phyloP scores from a whole-genome alignment of 2,888 invertebrate genomes.

The Seira ritae region DNA sequence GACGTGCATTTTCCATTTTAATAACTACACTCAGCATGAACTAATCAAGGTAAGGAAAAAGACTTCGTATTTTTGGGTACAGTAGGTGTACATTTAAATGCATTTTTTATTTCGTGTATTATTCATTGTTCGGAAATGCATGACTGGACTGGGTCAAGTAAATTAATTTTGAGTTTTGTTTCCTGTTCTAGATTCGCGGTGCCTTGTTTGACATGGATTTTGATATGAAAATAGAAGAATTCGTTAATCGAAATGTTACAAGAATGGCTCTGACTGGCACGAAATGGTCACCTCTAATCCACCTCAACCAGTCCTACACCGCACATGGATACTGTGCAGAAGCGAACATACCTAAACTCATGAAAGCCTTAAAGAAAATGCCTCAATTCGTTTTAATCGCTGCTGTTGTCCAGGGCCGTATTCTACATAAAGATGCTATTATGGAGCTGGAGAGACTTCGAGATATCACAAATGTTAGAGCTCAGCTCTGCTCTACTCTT shows the following conservation, averaged over 20 bases:
- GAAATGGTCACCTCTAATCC: constrained; percentile 82
- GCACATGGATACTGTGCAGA: constrained; percentile 84
- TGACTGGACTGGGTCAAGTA: too few species aligned
- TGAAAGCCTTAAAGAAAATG: constrained; percentile 83
- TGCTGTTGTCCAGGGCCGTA: constrained; percentile 57
- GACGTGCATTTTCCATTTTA: constrained; percentile 84
- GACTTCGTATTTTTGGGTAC: too few species aligned
- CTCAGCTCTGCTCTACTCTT: constrained; percentile 53
- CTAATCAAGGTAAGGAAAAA: constrained; percentile 81
- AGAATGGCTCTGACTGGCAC: constrained; percentile 82
- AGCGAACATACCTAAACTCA: constrained; percentile 79
- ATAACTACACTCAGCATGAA: constrained; percentile 83
- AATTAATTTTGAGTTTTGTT: constrained; percentile 7
- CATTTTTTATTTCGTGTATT: too few species aligned
- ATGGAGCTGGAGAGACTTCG: constrained; percentile 47
- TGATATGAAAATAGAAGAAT: constrained; percentile 52
- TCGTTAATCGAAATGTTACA: constrained; percentile 78
- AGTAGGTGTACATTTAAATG: too few species aligned
- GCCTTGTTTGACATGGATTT: constrained; percentile 64
- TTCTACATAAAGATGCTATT: constrained; percentile 63
- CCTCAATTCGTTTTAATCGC: constrained; percentile 85
- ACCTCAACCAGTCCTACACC: constrained; percentile 81
- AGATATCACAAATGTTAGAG: constrained; percentile 40
- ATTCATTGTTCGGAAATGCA: too few species aligned
- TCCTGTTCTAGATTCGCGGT: constrained; percentile 51